Evolutionary conservation across 2,888 invertebrate species (phyloP).

Genomic region (Tolmerus cingulatus): DNA sequence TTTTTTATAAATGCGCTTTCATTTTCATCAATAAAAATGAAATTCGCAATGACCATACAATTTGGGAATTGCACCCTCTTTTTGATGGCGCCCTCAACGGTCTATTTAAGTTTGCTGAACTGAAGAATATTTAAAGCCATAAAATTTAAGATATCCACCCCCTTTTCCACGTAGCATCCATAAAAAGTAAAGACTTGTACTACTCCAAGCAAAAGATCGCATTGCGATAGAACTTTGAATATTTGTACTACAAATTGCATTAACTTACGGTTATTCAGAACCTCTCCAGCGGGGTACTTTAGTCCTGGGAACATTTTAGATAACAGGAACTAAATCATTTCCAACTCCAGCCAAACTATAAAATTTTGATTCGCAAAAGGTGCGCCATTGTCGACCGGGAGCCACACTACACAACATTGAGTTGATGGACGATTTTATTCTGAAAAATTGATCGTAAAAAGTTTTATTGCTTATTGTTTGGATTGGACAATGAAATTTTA

Average conservation of each 20-base stretch:
- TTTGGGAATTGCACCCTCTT: neutral
- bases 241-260: neutral
- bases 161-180: neutral
- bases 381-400: neutral
- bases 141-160: neutral
- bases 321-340: neutral
- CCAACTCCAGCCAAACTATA: neutral
- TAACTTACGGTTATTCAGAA: neutral
- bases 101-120: neutral
- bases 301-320: neutral
- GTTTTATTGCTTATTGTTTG: neutral
- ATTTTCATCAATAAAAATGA: neutral
- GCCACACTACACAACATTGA: neutral
- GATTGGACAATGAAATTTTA: neutral
- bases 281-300: neutral
- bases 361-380: neutral
- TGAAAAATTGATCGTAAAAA: neutral
- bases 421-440: neutral
- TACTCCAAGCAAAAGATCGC: neutral
- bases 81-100: neutral
- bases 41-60: neutral
- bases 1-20: neutral
- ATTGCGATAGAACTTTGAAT: neutral
- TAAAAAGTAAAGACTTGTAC: neutral
- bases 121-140: neutral